Percentiles rank a stretch among this genome's conserved stretches.
These are phyloP conservation scores for Nesometra sesokonis DNA, from an alignment of 35 echinoderm and acorn worm genomes.

Conservation along the genomic window DNA sequence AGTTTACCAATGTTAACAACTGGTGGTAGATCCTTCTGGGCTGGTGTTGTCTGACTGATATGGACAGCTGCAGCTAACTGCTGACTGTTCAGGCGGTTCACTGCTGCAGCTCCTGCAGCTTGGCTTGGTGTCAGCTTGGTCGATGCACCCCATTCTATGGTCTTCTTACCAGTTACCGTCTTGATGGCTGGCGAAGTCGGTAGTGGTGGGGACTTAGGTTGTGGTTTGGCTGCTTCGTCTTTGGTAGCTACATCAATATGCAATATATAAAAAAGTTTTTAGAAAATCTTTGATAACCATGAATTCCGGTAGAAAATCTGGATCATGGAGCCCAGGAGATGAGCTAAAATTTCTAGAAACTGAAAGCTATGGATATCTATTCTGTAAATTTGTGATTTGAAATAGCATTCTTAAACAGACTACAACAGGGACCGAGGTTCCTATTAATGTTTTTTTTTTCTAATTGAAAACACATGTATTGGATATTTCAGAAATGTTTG, in stretches of 20 bases:
- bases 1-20: constrained; percentile 86
- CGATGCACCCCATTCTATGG: constrained; percentile 48
- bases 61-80: constrained; percentile 32
- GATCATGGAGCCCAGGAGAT: no score
- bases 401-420: no score
- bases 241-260: not conserved
- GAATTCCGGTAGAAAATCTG: no score
- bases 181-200: constrained; percentile 28
- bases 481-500: no score
- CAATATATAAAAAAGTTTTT: no score
- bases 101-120: not conserved
- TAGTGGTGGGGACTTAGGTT: not conserved
- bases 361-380: no score
- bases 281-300: no score
- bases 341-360: no score
- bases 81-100: constrained; percentile 13
- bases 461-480: no score
- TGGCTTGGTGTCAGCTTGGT: constrained; percentile 23
- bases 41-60: constrained; percentile 7
- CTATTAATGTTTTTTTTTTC: no score
- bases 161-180: constrained; percentile 46
- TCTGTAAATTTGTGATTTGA: no score
- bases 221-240: not conserved
- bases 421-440: no score
- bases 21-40: constrained; percentile 51